Evolutionary conservation across 2,888 invertebrate species (phyloP).

Genomic region (Sarcophaga variegata): DNA sequence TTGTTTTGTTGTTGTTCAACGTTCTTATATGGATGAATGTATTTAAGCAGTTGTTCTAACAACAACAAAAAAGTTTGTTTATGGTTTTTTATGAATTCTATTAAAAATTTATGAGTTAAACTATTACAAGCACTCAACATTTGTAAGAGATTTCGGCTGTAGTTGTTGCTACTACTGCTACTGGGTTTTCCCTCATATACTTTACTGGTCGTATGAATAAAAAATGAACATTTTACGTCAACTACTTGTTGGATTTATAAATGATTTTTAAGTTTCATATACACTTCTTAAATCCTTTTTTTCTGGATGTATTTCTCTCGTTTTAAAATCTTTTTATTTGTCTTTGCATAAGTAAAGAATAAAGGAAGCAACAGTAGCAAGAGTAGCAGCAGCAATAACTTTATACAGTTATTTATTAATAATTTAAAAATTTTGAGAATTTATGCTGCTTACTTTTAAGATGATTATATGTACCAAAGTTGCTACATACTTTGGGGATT

Average conservation of each 20-base stretch:
- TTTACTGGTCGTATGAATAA: conserved; percentile 9
- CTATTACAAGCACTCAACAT: conserved; percentile 34
- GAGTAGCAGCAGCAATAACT: no score
- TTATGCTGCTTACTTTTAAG: conserved; percentile 1
- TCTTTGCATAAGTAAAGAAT: no score
- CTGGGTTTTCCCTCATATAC: neutral
- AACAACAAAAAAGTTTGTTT: conserved; percentile 7
- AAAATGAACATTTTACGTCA: conserved; percentile 39
- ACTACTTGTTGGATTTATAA: conserved; percentile 38
- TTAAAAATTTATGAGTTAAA: conserved; percentile 57
- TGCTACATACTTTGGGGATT: conserved; percentile 21
- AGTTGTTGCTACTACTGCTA: neutral
- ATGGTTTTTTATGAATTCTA: conserved; percentile 50
- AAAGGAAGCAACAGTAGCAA: no score
- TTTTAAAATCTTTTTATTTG: neutral
- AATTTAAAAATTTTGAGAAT: conserved; percentile 10
- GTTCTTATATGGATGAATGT: conserved; percentile 51
- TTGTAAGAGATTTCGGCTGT: conserved; percentile 8
- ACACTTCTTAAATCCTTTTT: neutral
- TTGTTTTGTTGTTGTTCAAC: conserved; percentile 8
- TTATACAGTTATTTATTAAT: no score
- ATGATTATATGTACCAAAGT: neutral
- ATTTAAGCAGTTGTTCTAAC: conserved; percentile 28
- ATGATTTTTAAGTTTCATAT: conserved; percentile 20
- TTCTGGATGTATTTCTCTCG: neutral